Evolutionary conservation across 2,888 invertebrate species (phyloP).

Genomic region (Xestia xanthographa): DNA sequence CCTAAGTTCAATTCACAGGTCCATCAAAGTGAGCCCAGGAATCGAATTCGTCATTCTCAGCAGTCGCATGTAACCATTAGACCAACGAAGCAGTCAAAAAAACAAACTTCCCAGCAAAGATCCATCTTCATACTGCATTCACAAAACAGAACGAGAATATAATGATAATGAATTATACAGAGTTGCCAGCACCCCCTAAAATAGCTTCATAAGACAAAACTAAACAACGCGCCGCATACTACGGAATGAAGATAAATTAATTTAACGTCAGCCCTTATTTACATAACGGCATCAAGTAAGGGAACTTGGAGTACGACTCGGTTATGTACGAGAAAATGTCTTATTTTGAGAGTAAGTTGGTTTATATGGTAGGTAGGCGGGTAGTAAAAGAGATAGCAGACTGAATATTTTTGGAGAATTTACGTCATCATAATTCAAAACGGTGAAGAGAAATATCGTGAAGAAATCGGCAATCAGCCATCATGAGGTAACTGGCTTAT

Average conservation of each 20-base stretch:
- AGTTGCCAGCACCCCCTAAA: conserved; percentile 56
- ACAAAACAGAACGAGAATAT: conserved; percentile 48
- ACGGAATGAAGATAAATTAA: conserved; percentile 70
- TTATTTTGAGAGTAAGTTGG: conserved; percentile 44
- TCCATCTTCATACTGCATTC: conserved; percentile 42
- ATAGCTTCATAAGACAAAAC: conserved; percentile 69
- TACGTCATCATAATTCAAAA: background rate
- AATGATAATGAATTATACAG: conserved; percentile 65
- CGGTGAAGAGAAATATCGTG: background rate
- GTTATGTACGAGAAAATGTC: conserved; percentile 46
- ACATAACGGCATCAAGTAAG: conserved; percentile 65
- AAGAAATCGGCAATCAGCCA: background rate
- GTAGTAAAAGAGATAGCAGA: background rate
- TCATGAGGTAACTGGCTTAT: background rate
- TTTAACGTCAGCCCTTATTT: conserved; percentile 69
- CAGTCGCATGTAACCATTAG: too few relatives aligned
- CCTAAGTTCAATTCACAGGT: too few relatives aligned
- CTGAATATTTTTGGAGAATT: background rate
- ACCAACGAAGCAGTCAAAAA: background rate
- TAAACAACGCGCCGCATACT: conserved; percentile 66
- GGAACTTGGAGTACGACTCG: conserved; percentile 29
- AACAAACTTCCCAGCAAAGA: background rate
- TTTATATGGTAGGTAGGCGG: background rate
- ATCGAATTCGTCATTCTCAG: too few relatives aligned
- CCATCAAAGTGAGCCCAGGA: too few relatives aligned